Evolutionary conservation across 2,888 invertebrate genomes (phyloP).

Genomic region (Graphium colonna): DNA sequence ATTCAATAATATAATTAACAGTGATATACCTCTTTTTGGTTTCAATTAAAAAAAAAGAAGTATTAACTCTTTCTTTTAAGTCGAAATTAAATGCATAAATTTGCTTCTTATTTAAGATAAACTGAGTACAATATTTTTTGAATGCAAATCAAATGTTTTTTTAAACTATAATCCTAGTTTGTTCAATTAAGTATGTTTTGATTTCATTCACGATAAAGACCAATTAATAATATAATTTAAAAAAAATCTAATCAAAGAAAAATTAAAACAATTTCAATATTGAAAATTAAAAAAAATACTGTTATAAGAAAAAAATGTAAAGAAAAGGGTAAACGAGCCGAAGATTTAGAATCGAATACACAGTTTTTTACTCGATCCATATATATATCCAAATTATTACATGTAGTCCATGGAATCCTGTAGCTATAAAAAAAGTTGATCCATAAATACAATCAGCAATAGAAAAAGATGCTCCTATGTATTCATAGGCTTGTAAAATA

Average conservation of each 20-base stretch:
- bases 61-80: conserved; percentile 42
- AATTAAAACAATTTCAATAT: too few relatives aligned
- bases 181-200: conserved; percentile 67
- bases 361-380: too few relatives aligned
- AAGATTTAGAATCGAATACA: too few relatives aligned
- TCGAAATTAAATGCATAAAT: conserved; percentile 51
- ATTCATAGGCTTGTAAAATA: too few relatives aligned
- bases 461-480: too few relatives aligned
- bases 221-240: conserved; percentile 77
- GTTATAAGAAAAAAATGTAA: too few relatives aligned
- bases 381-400: too few relatives aligned
- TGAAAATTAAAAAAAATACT: too few relatives aligned
- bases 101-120: too few relatives aligned
- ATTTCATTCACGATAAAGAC: conserved; percentile 62
- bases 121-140: too few relatives aligned
- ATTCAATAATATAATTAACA: conserved; percentile 83
- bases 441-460: conserved; percentile 82
- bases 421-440: conserved; percentile 80
- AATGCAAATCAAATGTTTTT: conserved; percentile 63
- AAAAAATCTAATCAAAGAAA: too few relatives aligned
- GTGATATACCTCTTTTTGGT: conserved; percentile 83
- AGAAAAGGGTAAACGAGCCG: too few relatives aligned
- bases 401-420: conserved; percentile 89
- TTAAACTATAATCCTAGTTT: conserved; percentile 63
- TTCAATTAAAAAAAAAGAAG: conserved; percentile 80